Evolutionary conservation across 2,113 vertebrate species (phyloP).

Genomic region (Larimichthys polyactis): DNA sequence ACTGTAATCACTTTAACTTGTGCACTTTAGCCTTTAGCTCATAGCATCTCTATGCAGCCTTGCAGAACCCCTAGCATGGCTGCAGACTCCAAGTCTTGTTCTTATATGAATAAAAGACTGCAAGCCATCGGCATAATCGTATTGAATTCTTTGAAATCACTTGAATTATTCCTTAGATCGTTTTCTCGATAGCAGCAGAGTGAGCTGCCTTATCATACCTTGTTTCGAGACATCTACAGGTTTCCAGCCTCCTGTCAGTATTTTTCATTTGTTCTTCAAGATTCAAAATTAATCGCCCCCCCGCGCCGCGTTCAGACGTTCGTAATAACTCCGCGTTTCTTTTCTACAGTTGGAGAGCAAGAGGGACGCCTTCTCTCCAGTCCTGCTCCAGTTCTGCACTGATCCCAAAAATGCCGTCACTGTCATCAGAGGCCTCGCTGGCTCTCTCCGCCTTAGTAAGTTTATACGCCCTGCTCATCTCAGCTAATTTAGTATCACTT

Average conservation of each 20-base stretch:
- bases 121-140: background rate
- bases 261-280: conserved; percentile 13
- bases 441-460: conserved; percentile 92
- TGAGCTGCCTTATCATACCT: conserved; percentile 9
- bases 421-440: conserved; percentile 92
- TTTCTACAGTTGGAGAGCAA: conserved; percentile 90
- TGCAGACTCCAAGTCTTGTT: background rate
- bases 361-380: conserved; percentile 92
- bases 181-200: conserved; percentile 17
- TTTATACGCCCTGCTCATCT: conserved; percentile 37
- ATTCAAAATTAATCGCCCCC: background rate
- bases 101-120: background rate
- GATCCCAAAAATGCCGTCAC: conserved; percentile 93
- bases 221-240: conserved; percentile 9
- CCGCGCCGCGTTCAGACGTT: conserved; percentile 1
- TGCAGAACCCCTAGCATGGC: background rate
- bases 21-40: too few species aligned
- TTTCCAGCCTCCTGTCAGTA: conserved; percentile 21
- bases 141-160: background rate
- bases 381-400: conserved; percentile 93
- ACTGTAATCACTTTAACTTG: background rate
- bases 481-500: background rate
- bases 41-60: background rate
- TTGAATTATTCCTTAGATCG: conserved; percentile 12
- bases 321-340: background rate